phyloP scores from a whole-genome alignment of 2,797 vertebrate species.

The Spinibarbus caldwelli region DNA sequence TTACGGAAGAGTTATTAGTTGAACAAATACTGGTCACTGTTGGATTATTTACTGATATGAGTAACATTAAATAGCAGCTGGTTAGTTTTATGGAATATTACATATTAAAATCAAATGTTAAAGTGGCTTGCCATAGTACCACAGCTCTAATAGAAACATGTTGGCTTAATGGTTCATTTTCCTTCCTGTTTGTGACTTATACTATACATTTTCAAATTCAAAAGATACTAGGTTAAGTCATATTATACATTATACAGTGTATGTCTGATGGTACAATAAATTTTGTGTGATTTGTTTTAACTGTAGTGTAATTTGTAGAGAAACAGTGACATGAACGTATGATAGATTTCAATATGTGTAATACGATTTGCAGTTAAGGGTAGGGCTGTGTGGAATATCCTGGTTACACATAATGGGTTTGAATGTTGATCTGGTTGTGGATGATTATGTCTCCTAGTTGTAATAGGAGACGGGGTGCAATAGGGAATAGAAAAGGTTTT shows the following conservation, averaged over 20 bases:
- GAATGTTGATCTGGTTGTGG: constrained; percentile 5
- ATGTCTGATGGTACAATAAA: background rate
- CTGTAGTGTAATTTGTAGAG: background rate
- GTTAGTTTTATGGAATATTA: background rate
- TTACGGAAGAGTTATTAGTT: background rate
- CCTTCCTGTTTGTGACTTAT: background rate
- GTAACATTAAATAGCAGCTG: background rate
- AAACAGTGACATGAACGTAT: background rate
- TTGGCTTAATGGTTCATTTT: background rate
- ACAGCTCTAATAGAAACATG: constrained; percentile 14
- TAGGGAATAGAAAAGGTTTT: constrained; percentile 29
- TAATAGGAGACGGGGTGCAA: background rate
- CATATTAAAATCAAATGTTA: background rate
- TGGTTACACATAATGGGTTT: constrained; percentile 1
- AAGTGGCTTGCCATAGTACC: constrained; percentile 16
- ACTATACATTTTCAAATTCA: background rate
- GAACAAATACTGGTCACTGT: background rate
- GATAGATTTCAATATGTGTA: constrained; percentile 11
- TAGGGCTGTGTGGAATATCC: constrained; percentile 9
- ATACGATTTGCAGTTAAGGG: constrained; percentile 15
- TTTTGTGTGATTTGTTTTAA: background rate
- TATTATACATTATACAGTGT: background rate
- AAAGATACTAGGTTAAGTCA: background rate
- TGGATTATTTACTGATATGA: background rate
- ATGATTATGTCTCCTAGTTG: background rate